Evolutionary conservation across 2,113 vertebrate species (phyloP).

Genomic region (Epinephelus cyanopodus): DNA sequence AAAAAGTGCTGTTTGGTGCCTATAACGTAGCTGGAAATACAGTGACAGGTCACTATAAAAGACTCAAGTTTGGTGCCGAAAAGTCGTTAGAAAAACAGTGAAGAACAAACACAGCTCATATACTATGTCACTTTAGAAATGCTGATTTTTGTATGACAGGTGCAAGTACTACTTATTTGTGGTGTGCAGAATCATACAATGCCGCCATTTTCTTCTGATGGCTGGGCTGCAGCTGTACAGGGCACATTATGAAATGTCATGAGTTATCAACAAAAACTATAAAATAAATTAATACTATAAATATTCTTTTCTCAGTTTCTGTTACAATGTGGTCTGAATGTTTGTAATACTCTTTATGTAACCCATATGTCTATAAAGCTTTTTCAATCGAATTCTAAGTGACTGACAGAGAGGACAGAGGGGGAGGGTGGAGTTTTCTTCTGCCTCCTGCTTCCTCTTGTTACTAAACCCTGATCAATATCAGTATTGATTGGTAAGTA

Average conservation of each 20-base stretch:
- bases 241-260: background rate
- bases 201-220: too few species aligned
- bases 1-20: too few species aligned
- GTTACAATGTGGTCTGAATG: background rate
- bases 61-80: too few species aligned
- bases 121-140: too few species aligned
- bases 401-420: background rate
- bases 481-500: conserved; percentile 32
- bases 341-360: background rate
- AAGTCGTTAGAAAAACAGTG: too few species aligned
- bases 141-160: too few species aligned
- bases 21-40: too few species aligned
- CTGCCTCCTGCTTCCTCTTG: background rate
- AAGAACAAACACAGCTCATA: too few species aligned
- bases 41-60: too few species aligned
- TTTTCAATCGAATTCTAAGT: background rate
- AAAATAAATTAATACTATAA: too few species aligned
- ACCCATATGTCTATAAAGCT: background rate
- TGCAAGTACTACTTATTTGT: too few species aligned
- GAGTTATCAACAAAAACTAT: background rate
- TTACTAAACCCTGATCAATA: conserved; percentile 48
- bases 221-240: background rate
- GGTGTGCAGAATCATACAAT: too few species aligned
- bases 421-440: background rate
- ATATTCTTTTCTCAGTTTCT: background rate